These are phyloP conservation scores for Cyanoliseus patagonus DNA, from an alignment of 2,113 vertebrate genomes.

Conservation along the genomic window DNA sequence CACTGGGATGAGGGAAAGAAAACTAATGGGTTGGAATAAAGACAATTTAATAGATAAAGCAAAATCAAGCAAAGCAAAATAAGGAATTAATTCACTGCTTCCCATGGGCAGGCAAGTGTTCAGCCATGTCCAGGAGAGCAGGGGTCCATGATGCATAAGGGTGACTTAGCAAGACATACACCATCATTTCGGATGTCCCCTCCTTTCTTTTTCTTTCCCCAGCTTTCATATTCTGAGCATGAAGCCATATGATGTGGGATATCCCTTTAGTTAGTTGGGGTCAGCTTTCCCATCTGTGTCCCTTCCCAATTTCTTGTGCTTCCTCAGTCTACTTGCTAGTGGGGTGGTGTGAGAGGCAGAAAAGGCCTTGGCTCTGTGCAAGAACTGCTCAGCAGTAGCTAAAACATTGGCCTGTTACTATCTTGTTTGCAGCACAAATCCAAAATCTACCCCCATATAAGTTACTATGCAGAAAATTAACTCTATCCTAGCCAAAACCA, in stretches of 20 bases:
- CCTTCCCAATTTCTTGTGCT: neutral
- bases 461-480: neutral
- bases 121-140: neutral
- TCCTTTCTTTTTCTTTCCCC: neutral
- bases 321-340: neutral
- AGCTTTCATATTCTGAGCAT: neutral
- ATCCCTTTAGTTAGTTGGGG: neutral
- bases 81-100: neutral
- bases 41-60: neutral
- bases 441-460: neutral
- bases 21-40: neutral
- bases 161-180: neutral
- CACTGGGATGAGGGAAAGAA: neutral
- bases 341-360: neutral
- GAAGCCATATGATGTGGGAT: neutral
- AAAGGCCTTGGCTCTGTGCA: neutral
- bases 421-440: neutral
- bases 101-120: neutral
- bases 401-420: neutral
- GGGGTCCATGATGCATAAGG: neutral
- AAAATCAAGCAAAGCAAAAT: neutral
- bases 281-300: neutral
- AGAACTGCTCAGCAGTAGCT: neutral
- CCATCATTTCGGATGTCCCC: neutral
- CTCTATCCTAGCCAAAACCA: neutral